A percentile compares a stretch with the other conserved stretches of the same genome.
Evolutionary conservation across 1,140 invertebrate species (phyloP).

Genomic region (Listronotus oregonensis): DNA sequence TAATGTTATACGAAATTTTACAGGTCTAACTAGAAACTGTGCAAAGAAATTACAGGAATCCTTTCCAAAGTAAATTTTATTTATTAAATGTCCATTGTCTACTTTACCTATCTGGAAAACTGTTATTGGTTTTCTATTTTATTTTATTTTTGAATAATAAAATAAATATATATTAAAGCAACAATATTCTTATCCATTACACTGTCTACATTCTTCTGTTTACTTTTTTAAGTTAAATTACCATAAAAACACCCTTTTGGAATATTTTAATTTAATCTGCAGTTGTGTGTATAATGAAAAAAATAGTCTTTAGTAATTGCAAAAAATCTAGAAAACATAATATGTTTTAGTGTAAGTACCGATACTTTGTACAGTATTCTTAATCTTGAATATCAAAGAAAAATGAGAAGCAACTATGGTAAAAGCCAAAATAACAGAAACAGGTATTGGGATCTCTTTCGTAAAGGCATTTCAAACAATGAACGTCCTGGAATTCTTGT

Average conservation of each 20-base stretch:
- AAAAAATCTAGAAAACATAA: too few species aligned
- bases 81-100: too few species aligned
- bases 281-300: too few species aligned
- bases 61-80: constrained; percentile 54
- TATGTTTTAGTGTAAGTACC: constrained; percentile 54
- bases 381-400: constrained; percentile 55
- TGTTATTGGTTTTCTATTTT: background rate
- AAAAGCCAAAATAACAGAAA: constrained; percentile 45
- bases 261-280: too few species aligned
- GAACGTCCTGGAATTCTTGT: constrained; percentile 62
- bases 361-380: constrained; percentile 62
- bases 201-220: too few species aligned
- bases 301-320: too few species aligned
- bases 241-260: too few species aligned
- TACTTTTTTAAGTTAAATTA: too few species aligned
- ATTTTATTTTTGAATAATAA: too few species aligned
- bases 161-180: too few species aligned
- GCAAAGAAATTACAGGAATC: constrained; percentile 51
- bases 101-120: constrained; percentile 2
- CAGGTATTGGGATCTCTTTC: constrained; percentile 50
- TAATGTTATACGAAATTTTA: constrained; percentile 45
- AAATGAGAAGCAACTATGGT: constrained; percentile 56
- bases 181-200: too few species aligned
- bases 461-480: constrained; percentile 45
- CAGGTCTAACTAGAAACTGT: constrained; percentile 55